Conservation (phyloP, 2,797 vertebrate species). For the Helarctos malayanus region DNA sequence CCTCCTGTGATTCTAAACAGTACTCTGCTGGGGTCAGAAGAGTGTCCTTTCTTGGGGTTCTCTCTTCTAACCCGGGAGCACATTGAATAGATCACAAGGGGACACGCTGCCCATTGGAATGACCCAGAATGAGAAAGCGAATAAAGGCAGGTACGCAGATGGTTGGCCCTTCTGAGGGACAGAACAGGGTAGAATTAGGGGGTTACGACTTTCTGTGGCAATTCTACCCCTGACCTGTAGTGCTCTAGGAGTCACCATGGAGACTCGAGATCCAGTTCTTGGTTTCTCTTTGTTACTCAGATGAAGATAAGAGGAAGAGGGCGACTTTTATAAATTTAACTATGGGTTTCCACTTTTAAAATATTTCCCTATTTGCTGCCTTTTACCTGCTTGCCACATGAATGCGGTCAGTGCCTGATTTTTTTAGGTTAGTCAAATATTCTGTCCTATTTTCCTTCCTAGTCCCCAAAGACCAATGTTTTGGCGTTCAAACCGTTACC, state of each 20-base stretch:
- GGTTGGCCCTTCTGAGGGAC: not conserved
- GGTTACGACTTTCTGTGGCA: not conserved
- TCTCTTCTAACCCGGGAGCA: not conserved
- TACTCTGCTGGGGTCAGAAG: not conserved
- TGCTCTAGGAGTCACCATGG: not conserved
- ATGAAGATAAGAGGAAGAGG: not conserved
- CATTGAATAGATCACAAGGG: not conserved
- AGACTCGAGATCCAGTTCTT: not conserved
- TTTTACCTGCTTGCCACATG: not conserved
- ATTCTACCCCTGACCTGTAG: not conserved
- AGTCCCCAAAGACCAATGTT: not conserved
- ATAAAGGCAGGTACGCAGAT: not conserved
- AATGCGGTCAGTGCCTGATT: not conserved
- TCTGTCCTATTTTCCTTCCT: not conserved
- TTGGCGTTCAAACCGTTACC: not conserved
- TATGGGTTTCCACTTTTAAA: not conserved
- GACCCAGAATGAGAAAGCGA: not conserved
- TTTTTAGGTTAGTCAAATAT: constrained; percentile 28
- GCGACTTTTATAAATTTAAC: not conserved
- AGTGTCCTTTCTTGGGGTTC: not conserved
- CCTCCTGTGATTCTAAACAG: not conserved
- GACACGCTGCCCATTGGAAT: not conserved
- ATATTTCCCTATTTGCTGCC: not conserved
- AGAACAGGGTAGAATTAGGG: not conserved
- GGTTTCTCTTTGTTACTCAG: constrained; percentile 41